Base-by-base conservation (phyloP, 2,888 invertebrate species). In the Leptinotarsa haldemani region DNA sequence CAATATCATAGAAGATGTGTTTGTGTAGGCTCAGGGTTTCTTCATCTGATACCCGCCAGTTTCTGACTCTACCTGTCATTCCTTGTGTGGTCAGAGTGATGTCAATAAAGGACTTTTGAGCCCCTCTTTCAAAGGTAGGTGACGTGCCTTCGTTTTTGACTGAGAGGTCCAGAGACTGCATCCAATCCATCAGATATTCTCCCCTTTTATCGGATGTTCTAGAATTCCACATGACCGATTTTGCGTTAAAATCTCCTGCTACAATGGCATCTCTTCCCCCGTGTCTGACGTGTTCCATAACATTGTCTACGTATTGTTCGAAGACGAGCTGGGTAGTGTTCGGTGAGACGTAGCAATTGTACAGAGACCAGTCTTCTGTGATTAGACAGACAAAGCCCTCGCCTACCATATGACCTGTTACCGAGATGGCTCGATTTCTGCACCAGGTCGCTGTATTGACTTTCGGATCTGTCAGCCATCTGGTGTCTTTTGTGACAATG, bases 111-210 rank as follows among this genome's bases (percentile, higher is more conserved):
- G 0, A 16, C 16, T 16, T 48, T 16, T 48, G 48, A 48, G 16
- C 16, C 3, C 63, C 40, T 16, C 40, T 63, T 25, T 4, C 63
- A 25, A 18, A 30, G 63, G 63, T 63, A n/a, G 63, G 63, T n/a
- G 25, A 15, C 15, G 15, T 25, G 13, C 63, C 63, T 22, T 63
- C 63, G 7, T 58, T 58, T 15, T 30, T n/a, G n/a, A n/a, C n/a
- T n/a, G n/a, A n/a, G n/a, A n/a, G n/a, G n/a, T n/a, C n/a, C n/a
- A n/a, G n/a, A n/a, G n/a, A n/a, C n/a, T n/a, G n/a, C n/a, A n/a
- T n/a, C n/a, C n/a, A n/a, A 3, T 63, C 63, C 25, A 40, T 63
- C 16, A 63, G 15, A 16, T 30, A 63, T 40, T 63, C 63, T 63
- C 63, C 16, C 25, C 63, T 15, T 40, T n/a, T n/a, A 25, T 63